phyloP scores from a whole-genome alignment of 1,140 invertebrate genomes.

The Ridgeia piscesae region DNA sequence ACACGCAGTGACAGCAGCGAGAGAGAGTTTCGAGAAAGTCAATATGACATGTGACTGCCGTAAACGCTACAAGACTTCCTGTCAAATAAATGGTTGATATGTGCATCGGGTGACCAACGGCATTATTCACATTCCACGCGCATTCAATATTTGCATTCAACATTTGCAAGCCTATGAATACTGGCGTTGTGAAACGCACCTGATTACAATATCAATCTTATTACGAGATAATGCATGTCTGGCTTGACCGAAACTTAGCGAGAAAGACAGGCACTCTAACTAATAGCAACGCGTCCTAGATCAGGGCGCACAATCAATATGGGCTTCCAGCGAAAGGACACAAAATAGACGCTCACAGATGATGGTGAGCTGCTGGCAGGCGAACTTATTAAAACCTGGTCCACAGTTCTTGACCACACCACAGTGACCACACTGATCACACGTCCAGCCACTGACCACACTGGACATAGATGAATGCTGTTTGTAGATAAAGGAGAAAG shows the following conservation, averaged over 20 bases:
- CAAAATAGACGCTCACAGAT: neutral
- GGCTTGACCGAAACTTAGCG: neutral
- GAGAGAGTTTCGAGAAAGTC: neutral
- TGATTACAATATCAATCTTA: neutral
- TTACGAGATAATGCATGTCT: neutral
- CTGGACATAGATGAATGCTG: neutral
- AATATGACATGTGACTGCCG: neutral
- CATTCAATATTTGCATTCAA: neutral
- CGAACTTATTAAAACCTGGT: neutral
- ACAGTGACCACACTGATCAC: too few species aligned
- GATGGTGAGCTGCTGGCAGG: neutral
- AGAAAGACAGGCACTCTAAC: neutral
- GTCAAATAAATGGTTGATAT: neutral
- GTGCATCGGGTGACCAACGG: neutral
- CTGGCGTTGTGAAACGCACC: neutral
- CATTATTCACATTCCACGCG: neutral
- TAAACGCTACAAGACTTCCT: neutral
- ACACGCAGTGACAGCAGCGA: neutral
- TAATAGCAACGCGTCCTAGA: neutral
- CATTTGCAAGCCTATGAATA: constrained; percentile 2
- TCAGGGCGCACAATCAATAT: neutral
- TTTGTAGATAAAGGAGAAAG: too few species aligned
- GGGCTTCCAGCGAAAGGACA: neutral
- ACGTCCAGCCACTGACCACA: neutral
- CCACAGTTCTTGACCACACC: neutral